Base-by-base conservation (phyloP, 92 coral and sea anemone genomes). In the Virgularia gustaviana region DNA sequence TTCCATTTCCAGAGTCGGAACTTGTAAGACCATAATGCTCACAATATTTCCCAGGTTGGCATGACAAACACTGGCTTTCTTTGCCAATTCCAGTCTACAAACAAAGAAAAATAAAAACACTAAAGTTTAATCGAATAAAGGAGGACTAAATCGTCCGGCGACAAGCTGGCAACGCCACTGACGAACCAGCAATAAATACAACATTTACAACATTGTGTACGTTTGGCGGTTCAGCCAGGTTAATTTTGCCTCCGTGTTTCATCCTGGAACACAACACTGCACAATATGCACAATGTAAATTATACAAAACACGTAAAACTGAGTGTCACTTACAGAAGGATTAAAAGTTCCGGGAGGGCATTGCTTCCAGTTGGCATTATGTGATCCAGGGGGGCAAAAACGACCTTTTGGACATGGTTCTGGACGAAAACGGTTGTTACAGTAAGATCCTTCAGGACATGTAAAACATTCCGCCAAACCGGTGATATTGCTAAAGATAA, bases 321-420 rank as follows among this genome's bases (percentile, higher is more conserved):
- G 9, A n/a, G n/a, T n/a, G 9, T 37, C 18, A 59, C 89, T 75
- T 51, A 94, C 99, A 65, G 85, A 86, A 25, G 91, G 88, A 60
- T 89, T 89, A 85, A 86, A 87, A 30, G 94, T 89, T 13, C 99
- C 99, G 42, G 94, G 81, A 22, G 85, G 88, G 65, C 99, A 94
- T 77, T 79, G 79, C 70, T 75, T 81, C 62, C 60, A 49, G 38
- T 36, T 80, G 20, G 95, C 77, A 19, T 79, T 37, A 28, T 89
- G 96, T 37, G 96, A 84, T 20, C 87, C 85, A 2, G 44, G 65
- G 0, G 99, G 99, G 52, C 99, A 94, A 75, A 84, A 94, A 52
- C 78, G 90, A 9, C 99, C 99, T 39, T 57, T 63, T 0, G 94
- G 90, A 70, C 99, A 94, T 9, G 83, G 78, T 42, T 73, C 53